Conservation (phyloP, 2,113 vertebrate species). For the Notechis scutatus region DNA sequence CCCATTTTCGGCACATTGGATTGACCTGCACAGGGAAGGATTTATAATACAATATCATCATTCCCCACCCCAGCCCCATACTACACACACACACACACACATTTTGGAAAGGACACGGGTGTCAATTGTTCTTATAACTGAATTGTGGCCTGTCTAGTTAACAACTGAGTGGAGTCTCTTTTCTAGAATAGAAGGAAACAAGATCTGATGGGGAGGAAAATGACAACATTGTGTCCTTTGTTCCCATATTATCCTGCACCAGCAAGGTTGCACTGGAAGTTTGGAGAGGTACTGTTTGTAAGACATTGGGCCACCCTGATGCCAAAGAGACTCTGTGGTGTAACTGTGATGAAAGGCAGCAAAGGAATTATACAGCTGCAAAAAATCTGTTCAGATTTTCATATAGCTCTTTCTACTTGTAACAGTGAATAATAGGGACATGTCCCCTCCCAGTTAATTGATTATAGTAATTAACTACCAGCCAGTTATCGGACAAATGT, state of each 20-base stretch:
- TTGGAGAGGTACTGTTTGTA: background rate
- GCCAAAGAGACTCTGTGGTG: background rate
- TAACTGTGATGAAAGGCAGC: background rate
- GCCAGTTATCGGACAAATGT: background rate
- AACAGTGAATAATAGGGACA: background rate
- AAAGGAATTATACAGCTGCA: background rate
- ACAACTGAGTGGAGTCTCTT: background rate
- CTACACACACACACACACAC: background rate
- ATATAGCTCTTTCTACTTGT: background rate
- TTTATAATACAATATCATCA: background rate
- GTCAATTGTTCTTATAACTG: background rate
- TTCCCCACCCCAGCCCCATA: too few relatives aligned
- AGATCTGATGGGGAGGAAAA: background rate
- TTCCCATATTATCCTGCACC: background rate
- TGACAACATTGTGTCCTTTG: background rate
- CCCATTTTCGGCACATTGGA: background rate
- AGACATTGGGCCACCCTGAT: background rate
- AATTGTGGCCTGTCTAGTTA: background rate
- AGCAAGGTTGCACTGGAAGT: background rate
- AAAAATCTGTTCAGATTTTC: background rate
- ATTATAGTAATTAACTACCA: background rate
- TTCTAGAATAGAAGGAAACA: background rate
- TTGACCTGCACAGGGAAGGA: background rate
- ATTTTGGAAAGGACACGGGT: background rate
- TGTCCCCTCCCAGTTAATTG: background rate